These are phyloP conservation scores for Sternotherus odoratus DNA, from an alignment of 2,797 vertebrate genomes.

Conservation along the genomic window DNA sequence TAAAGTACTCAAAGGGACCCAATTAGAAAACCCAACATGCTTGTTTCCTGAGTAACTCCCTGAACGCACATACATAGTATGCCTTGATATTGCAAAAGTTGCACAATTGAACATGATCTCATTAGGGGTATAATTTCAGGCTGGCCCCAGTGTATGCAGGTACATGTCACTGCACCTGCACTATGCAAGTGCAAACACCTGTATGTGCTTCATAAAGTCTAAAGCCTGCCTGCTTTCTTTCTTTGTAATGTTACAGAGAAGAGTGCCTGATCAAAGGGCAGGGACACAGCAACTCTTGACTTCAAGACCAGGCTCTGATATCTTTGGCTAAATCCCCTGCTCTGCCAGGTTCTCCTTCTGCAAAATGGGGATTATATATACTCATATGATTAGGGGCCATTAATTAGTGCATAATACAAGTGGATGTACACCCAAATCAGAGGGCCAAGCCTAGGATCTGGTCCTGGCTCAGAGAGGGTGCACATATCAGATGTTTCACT, in stretches of 20 bases:
- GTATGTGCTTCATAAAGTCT: conserved; percentile 36
- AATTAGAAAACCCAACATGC: conserved; percentile 17
- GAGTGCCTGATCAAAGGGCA: rapidly evolving
- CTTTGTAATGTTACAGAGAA: conserved; percentile 14
- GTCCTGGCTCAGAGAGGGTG: background rate
- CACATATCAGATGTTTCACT: background rate
- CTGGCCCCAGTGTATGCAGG: conserved; percentile 48
- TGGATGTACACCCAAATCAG: background rate
- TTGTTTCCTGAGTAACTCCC: conserved; percentile 29
- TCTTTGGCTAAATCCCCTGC: background rate
- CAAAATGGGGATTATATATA: background rate
- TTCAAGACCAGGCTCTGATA: background rate
- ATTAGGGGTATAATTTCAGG: conserved; percentile 23
- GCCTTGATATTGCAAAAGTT: conserved; percentile 40
- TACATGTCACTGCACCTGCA: conserved; percentile 53
- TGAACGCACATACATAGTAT: conserved; percentile 13
- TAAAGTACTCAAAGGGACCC: conserved; percentile 1
- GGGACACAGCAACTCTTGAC: background rate
- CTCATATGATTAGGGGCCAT: rapidly evolving
- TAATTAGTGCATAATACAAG: background rate
- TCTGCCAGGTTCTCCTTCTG: background rate
- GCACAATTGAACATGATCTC: conserved; percentile 53
- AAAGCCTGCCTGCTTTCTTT: conserved; percentile 34
- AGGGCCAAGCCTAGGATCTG: background rate
- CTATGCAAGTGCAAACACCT: conserved; percentile 45